Conservation (phyloP, 2,888 invertebrate species). For the Thera obeliscata region DNA sequence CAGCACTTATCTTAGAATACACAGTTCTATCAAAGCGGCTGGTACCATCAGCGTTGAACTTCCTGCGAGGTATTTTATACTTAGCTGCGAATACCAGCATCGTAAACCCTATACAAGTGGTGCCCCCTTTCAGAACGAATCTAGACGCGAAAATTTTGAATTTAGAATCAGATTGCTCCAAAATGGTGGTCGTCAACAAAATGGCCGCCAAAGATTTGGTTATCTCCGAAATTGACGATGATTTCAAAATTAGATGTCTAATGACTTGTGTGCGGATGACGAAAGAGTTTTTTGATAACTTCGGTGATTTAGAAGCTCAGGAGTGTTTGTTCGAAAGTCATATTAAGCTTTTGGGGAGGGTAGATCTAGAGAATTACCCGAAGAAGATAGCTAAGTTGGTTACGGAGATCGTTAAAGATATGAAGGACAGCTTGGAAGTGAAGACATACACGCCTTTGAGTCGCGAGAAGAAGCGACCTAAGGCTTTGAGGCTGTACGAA, state of each 20-base stretch:
- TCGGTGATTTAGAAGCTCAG: constrained; percentile 71
- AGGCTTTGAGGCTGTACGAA: constrained; percentile 92
- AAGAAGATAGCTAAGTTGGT: constrained; percentile 76
- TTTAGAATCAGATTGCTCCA: constrained; percentile 78
- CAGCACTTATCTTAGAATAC: constrained; percentile 91
- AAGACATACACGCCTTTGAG: constrained; percentile 84
- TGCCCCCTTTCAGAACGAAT: constrained; percentile 88
- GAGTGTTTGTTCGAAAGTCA: constrained; percentile 82
- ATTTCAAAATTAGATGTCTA: constrained; percentile 87
- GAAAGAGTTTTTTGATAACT: constrained; percentile 84
- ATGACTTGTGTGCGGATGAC: constrained; percentile 83
- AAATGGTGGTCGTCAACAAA: constrained; percentile 62
- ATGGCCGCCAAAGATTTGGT: constrained; percentile 85
- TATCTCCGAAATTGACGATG: constrained; percentile 77
- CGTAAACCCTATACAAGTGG: constrained; percentile 85
- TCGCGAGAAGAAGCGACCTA: constrained; percentile 89
- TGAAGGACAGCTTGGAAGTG: constrained; percentile 78
- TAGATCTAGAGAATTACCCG: constrained; percentile 87
- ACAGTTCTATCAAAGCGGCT: constrained; percentile 91
- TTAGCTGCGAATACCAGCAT: constrained; percentile 87
- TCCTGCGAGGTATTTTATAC: constrained; percentile 90
- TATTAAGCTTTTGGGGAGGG: constrained; percentile 79
- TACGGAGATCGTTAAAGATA: constrained; percentile 69
- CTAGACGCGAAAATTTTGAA: constrained; percentile 84
- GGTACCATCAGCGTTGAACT: constrained; percentile 92